Evolutionary conservation across 2,113 vertebrate species (phyloP).

Genomic region (Lichenostomus cassidix): DNA sequence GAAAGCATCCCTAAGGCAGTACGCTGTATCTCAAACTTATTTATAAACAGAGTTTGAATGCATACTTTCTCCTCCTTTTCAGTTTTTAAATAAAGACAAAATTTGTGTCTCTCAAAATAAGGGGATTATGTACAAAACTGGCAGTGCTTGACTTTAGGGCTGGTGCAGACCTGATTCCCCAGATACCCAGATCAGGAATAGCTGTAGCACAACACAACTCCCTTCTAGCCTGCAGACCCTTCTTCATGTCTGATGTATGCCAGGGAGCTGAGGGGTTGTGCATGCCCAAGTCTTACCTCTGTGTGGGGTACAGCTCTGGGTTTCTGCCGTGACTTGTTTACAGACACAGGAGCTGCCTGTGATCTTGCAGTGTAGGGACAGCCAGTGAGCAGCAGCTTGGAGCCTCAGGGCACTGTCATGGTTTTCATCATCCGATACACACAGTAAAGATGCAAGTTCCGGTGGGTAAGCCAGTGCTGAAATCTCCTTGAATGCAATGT

Average conservation of each 20-base stretch:
- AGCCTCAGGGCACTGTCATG: neutral
- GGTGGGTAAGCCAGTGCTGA: neutral
- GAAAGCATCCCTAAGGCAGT: constrained; percentile 18
- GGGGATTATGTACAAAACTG: neutral
- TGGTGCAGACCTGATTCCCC: neutral
- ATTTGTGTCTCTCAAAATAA: neutral
- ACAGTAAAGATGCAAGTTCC: neutral
- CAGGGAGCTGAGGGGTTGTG: neutral
- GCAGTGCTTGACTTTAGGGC: neutral
- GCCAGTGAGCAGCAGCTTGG: neutral
- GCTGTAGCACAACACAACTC: rapidly evolving
- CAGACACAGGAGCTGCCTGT: rapidly evolving
- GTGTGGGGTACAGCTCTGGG: neutral
- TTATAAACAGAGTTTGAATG: constrained; percentile 2
- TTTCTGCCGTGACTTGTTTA: neutral
- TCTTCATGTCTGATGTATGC: neutral
- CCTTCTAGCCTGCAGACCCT: neutral
- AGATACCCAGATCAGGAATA: neutral
- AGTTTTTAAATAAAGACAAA: neutral
- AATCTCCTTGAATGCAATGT: neutral
- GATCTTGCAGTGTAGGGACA: neutral
- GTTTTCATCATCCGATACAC: neutral
- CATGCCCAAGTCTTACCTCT: neutral
- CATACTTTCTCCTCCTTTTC: neutral
- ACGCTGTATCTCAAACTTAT: neutral